Percentiles rank a stretch among this genome's conserved stretches.
phyloP scores from a whole-genome alignment of 2,888 invertebrate genomes.

The Rhopalosiphum nymphaeae region DNA sequence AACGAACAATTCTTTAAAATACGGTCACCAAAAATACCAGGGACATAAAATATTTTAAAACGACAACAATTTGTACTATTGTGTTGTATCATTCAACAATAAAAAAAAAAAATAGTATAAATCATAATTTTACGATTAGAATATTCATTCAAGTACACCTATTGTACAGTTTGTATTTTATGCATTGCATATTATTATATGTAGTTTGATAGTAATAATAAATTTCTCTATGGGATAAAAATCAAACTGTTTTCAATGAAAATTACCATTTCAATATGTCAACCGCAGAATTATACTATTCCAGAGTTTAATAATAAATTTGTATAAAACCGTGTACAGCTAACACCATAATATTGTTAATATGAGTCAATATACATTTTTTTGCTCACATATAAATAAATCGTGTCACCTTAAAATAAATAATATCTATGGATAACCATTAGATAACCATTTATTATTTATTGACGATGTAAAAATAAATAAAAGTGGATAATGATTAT shows the following conservation, averaged over 20 bases:
- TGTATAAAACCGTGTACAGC: background rate
- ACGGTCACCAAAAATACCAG: background rate
- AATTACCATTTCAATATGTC: conserved; percentile 35
- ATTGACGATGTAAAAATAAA: background rate
- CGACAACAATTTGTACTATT: background rate
- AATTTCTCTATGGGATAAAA: background rate
- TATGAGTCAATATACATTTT: background rate
- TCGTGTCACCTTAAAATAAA: background rate
- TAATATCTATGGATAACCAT: too few species aligned
- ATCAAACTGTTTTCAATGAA: conserved; percentile 25
- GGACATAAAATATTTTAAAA: conserved; percentile 17
- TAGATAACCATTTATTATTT: background rate
- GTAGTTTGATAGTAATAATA: background rate
- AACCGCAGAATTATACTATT: background rate
- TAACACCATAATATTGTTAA: background rate
- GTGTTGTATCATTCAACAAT: background rate
- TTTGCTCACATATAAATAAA: background rate
- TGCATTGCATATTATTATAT: background rate
- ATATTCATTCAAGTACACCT: background rate
- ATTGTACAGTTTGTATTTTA: background rate
- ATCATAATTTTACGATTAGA: conserved; percentile 43
- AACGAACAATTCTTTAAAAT: conserved; percentile 21
- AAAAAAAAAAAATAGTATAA: background rate
- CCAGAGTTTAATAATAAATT: background rate
- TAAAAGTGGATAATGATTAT: background rate